Conservation (phyloP, 2,113 vertebrate species). For the Eptatretus burgeri region DNA sequence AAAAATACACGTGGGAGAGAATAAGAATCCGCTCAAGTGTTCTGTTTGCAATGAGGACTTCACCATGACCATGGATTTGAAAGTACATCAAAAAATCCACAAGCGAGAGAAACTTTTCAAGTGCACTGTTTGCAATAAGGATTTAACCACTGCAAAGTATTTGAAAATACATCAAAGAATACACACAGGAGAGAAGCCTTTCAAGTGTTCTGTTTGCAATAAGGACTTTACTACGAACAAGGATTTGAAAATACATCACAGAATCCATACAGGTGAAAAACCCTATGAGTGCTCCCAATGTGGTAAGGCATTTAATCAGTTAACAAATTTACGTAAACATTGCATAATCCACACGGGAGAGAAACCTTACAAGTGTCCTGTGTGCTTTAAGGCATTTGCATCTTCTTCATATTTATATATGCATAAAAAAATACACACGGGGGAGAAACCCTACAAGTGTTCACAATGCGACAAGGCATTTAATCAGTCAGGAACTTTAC, state of each 20-base stretch:
- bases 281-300: conserved; percentile 33
- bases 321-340: neutral
- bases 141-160: no score
- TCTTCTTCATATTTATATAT: neutral
- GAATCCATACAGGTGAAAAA: conserved; percentile 28
- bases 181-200: no score
- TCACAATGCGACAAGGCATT: no score
- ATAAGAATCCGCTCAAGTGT: conserved; percentile 29
- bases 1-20: neutral
- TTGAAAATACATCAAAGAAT: no score
- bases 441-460: no score
- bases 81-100: neutral
- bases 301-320: conserved; percentile 24
- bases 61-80: conserved; percentile 7
- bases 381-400: neutral
- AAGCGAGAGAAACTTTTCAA: neutral
- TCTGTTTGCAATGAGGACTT: conserved; percentile 34
- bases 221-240: no score
- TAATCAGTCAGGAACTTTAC: no score
- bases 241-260: no score
- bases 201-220: no score
- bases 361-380: neutral
- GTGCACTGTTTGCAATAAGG: neutral
- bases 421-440: conserved; percentile 1
- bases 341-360: neutral